Evolutionary conservation across 1,140 invertebrate genomes (phyloP).

Genomic region (Hestina assimilis): DNA sequence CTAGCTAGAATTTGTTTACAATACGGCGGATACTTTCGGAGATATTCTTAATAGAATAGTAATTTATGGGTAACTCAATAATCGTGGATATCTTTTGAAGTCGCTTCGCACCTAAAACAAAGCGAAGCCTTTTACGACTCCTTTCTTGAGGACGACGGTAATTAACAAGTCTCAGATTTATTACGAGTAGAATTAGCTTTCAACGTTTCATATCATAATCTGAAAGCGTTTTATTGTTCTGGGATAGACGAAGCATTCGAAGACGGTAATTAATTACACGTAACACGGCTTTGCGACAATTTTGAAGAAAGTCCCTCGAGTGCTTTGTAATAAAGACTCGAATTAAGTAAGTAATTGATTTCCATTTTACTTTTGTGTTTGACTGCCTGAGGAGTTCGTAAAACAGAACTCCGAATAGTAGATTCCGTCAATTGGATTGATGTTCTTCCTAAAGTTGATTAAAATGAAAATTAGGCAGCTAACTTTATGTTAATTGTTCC

Average conservation of each 20-base stretch:
- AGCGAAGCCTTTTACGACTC: slow-evolving; percentile 53
- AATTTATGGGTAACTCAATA: slow-evolving; percentile 56
- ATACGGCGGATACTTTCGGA: slow-evolving; percentile 33
- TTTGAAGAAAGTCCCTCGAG: slow-evolving; percentile 42
- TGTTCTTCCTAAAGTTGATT: slow-evolving; percentile 26
- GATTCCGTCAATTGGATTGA: slow-evolving; percentile 30
- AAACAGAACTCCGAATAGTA: slow-evolving; percentile 20
- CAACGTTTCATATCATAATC: slow-evolving; percentile 74
- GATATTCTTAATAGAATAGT: slow-evolving; percentile 46
- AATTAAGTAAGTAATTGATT: slow-evolving; percentile 43
- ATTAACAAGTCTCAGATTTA: slow-evolving; percentile 74
- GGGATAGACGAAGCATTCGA: slow-evolving; percentile 33
- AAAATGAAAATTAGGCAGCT: slow-evolving; percentile 21
- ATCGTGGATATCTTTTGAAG: slow-evolving; percentile 52
- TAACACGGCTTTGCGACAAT: slow-evolving; percentile 52
- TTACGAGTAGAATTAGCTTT: slow-evolving; percentile 67
- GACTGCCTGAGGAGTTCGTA: slow-evolving; percentile 27
- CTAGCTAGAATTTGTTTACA: slow-evolving; percentile 48
- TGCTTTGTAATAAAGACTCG: slow-evolving; percentile 47
- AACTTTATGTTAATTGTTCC: slow-evolving; percentile 25
- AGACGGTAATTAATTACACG: slow-evolving; percentile 62
- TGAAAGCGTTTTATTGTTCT: slow-evolving; percentile 65
- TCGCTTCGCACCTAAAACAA: slow-evolving; percentile 50
- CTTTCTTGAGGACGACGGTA: slow-evolving; percentile 46
- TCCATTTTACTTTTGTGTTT: slow-evolving; percentile 42